Conservation (phyloP, 2,113 vertebrate species). For the Silurus meridionalis region DNA sequence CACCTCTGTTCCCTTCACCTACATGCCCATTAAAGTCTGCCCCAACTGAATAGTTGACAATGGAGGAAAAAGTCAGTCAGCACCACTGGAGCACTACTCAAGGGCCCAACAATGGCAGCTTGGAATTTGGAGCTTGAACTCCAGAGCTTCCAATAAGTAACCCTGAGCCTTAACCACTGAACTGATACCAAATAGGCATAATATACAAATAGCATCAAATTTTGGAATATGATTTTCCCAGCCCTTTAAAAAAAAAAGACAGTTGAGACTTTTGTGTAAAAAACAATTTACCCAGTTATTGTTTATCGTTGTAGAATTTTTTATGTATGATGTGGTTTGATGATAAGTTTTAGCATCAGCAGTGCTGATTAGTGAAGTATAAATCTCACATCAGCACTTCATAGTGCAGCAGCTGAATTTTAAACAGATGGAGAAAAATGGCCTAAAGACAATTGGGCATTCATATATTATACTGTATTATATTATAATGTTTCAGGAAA, state of each 20-base stretch:
- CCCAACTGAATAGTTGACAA: no score
- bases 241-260: not conserved
- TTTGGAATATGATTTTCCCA: not conserved
- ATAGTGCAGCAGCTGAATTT: conserved; percentile 33
- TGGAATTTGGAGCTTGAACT: no score
- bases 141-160: no score
- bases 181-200: not conserved
- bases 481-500: not conserved
- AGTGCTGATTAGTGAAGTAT: conserved; percentile 60
- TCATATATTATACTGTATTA: not conserved
- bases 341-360: conserved; percentile 52
- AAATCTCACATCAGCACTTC: conserved; percentile 63
- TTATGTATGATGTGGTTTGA: not conserved
- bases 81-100: no score
- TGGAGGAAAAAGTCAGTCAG: no score
- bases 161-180: not conserved
- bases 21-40: no score
- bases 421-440: conserved; percentile 39
- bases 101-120: no score
- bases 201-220: not conserved
- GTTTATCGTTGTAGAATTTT: not conserved
- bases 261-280: not conserved
- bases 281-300: not conserved
- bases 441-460: not conserved
- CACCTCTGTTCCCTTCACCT: no score